Conservation (phyloP, 2,888 invertebrate genomes). For the Chrysolina haemoptera region DNA sequence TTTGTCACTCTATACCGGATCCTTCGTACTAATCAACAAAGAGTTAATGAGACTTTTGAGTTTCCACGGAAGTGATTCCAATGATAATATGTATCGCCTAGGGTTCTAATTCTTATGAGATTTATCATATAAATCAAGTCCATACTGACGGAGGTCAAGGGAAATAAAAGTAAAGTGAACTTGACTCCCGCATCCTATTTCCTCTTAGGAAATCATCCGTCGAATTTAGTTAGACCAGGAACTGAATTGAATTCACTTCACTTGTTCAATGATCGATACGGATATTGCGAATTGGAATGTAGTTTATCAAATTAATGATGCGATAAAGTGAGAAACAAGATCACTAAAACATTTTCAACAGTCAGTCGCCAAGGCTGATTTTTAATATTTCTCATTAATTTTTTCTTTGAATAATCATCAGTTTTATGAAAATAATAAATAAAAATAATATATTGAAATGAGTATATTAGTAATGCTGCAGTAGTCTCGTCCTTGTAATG, state of each 20-base stretch:
- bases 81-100: not conserved
- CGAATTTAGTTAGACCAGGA: not conserved
- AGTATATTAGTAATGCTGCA: slow-evolving; percentile 40
- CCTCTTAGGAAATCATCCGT: slow-evolving; percentile 8
- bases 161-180: not conserved
- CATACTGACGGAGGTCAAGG: not conserved
- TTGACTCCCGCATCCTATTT: not conserved
- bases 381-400: slow-evolving; percentile 13
- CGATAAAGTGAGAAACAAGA: not conserved
- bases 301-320: not conserved
- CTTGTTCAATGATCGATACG: not conserved
- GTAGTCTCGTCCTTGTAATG: slow-evolving; percentile 46
- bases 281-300: not conserved
- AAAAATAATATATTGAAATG: slow-evolving; percentile 27
- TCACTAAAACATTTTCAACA: slow-evolving; percentile 1
- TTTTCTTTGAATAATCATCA: slow-evolving; percentile 15
- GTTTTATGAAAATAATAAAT: slow-evolving; percentile 7
- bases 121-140: not conserved
- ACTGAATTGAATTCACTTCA: not conserved
- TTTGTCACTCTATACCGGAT: no score
- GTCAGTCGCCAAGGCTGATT: not conserved
- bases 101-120: not conserved
- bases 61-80: not conserved
- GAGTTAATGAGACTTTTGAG: not conserved
- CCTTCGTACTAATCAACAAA: no score